Percentiles rank a stretch among this genome's conserved stretches.
Evolutionary conservation across 2,113 vertebrate genomes (phyloP).

Genomic region (Dromaius novaehollandiae): DNA sequence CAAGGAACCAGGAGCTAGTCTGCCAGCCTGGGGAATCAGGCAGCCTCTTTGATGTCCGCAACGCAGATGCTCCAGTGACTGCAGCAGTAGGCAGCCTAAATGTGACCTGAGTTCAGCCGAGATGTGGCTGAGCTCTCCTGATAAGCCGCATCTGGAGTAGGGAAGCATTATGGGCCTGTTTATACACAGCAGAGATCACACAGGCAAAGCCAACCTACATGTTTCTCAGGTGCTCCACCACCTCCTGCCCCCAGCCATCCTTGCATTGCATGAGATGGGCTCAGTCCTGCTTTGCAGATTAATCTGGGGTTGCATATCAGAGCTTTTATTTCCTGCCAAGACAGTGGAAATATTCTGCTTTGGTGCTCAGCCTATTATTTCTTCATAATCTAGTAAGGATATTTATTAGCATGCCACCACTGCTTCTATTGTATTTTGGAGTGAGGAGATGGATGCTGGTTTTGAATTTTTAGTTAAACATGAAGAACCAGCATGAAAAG

Average conservation of each 20-base stretch:
- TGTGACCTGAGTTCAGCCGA: neutral
- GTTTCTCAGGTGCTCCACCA: neutral
- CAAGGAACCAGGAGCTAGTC: neutral
- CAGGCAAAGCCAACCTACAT: neutral
- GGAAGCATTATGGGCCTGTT: neutral
- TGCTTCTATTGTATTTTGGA: neutral
- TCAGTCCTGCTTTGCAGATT: neutral
- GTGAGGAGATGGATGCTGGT: neutral
- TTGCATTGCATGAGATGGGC: neutral
- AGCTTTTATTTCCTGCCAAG: neutral
- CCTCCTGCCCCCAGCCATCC: neutral
- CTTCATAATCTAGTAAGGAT: neutral
- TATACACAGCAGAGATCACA: neutral
- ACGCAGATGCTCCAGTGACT: neutral
- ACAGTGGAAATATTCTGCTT: neutral
- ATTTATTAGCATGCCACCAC: neutral
- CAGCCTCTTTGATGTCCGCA: neutral
- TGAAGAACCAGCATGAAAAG: neutral
- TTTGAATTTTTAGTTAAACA: conserved; percentile 2
- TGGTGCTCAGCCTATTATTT: neutral
- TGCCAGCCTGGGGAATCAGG: neutral
- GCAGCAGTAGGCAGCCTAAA: neutral
- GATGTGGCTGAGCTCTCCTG: neutral
- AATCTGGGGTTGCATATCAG: neutral
- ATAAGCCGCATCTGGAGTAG: neutral